Evolutionary conservation across 2,888 invertebrate genomes (phyloP), one percentile per base, ranked within the genome.

Genomic region (Cecidostiba fungosa): DNA sequence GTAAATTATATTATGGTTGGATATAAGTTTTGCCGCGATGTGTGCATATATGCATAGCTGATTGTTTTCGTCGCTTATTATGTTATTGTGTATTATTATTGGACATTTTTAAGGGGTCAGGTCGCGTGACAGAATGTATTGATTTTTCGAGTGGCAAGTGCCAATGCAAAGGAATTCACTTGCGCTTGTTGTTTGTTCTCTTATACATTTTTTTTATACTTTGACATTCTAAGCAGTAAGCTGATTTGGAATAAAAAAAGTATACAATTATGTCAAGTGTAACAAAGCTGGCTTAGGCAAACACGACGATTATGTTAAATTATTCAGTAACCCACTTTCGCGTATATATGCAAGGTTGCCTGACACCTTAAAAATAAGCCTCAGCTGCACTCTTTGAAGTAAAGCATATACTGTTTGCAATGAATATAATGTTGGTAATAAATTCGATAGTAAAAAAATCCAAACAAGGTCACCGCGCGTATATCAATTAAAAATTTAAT

Each of bases 291-390:
- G 26, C 43, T 32, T 23, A 77, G 77, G 8, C 29, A 77, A 62
- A 81, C 81, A 66, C 26, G 23, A 19, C 76, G 69, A 66, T 76
- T 76, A 62, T 0, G 39, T 36, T 62, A 36, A 77, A 43, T 78
- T 78, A 84, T 84, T 77, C 78, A 43, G 62, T 16, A 69, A 77
- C 72, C 78, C 72, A 47, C 47, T 78, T 84, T 78, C 50, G 50
- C 50, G 50, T 47, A 16, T 36, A 19, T 66, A 0, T 12, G 5
- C 70, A 80, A 80, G 79, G 69, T 32, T 50, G 26, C 26, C 32
- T 70, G 47, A 79, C 70, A 69, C 80, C 72, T 54, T 54, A 72
- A 79, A 80, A 80, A n/a, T 54, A 69, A 77, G 19, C 50, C 19
- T 50, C 50, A 19, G 50, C 47, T n/a, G 47, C 50, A 16, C 50